phyloP scores from a whole-genome alignment of 2,113 vertebrate genomes.

The Accipiter cooperii region DNA sequence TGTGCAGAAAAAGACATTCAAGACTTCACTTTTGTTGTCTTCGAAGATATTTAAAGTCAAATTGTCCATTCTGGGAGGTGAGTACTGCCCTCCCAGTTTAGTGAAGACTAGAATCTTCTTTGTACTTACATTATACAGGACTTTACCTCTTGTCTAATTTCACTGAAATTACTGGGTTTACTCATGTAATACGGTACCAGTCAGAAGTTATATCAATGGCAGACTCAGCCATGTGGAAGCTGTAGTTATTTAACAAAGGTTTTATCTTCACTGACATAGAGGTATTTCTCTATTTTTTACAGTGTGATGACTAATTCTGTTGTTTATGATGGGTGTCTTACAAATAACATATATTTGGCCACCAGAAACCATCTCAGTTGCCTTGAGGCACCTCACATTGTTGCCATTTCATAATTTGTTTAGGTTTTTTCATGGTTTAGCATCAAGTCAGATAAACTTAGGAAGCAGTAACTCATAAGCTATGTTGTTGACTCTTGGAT shows the following conservation, averaged over 20 bases:
- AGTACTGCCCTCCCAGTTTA: neutral
- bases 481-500: neutral
- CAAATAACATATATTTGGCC: neutral
- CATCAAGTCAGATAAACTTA: neutral
- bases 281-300: neutral
- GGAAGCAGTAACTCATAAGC: neutral
- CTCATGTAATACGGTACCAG: neutral
- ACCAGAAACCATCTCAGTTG: neutral
- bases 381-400: neutral
- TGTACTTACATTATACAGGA: neutral
- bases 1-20: neutral
- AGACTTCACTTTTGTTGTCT: neutral
- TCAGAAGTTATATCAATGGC: neutral
- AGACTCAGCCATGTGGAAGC: conserved; percentile 2
- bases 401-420: neutral
- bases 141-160: neutral
- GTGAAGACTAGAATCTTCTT: neutral
- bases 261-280: neutral
- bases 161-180: conserved; percentile 3
- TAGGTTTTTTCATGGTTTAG: neutral
- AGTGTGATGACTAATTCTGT: neutral
- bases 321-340: neutral
- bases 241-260: neutral
- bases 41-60: neutral
- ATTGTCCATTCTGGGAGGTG: neutral